Evolutionary conservation across 2,797 vertebrate species (phyloP).

Genomic region (Fratercula arctica): DNA sequence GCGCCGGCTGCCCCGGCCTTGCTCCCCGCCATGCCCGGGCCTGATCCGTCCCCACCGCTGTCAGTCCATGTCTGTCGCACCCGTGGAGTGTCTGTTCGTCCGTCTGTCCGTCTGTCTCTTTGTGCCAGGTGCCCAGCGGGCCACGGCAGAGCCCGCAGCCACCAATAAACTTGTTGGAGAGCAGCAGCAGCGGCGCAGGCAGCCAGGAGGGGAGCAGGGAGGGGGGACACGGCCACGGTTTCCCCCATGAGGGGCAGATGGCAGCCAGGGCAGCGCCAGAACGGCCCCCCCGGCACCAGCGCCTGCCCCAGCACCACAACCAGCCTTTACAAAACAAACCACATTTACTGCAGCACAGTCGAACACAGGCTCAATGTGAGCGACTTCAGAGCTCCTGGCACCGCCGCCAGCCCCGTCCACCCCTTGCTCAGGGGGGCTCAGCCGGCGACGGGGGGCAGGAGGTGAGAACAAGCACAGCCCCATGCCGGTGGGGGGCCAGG

Average conservation of each 20-base stretch:
- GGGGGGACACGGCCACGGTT: rapidly evolving
- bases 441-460: rapidly evolving
- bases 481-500: rapidly evolving
- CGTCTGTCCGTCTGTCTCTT: slow-evolving; percentile 2
- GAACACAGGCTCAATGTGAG: slow-evolving; percentile 66
- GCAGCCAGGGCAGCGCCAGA: rapidly evolving
- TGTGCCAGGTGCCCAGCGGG: neutral
- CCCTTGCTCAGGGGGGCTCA: neutral
- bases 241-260: neutral
- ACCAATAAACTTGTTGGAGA: slow-evolving; percentile 39
- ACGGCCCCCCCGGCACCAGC: rapidly evolving
- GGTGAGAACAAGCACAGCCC: neutral
- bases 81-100: neutral
- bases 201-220: neutral
- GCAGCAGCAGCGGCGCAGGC: neutral
- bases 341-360: slow-evolving; percentile 52
- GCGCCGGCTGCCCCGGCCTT: neutral
- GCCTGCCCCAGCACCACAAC: neutral
- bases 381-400: neutral
- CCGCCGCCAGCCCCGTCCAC: neutral
- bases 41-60: neutral
- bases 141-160: neutral
- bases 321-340: slow-evolving; percentile 25
- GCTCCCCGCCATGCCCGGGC: neutral
- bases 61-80: neutral